These are phyloP conservation scores for Synaphobranchus kaupii DNA, from an alignment of 2,797 vertebrate species.

Conservation along the genomic window DNA sequence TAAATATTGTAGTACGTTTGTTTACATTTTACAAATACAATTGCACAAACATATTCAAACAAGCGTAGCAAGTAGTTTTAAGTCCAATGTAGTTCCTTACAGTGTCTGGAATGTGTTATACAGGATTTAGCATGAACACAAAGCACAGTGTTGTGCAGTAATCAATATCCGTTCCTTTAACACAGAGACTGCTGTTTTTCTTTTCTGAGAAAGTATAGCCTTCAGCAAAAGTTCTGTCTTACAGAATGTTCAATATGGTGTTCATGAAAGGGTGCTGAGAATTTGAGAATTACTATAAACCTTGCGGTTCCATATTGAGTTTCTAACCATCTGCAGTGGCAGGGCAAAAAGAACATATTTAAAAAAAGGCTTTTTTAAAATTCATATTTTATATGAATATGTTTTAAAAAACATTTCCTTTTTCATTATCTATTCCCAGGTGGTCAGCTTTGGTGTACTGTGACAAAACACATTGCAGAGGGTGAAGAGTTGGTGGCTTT, in stretches of 20 bases:
- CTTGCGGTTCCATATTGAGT: background rate
- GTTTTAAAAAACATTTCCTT: background rate
- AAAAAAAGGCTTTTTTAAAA: background rate
- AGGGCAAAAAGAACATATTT: background rate
- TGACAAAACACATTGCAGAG: slow-evolving; percentile 95
- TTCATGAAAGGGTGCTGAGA: background rate
- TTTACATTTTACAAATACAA: background rate
- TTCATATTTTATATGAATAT: background rate
- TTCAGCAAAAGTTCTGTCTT: background rate
- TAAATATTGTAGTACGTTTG: background rate
- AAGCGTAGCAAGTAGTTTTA: background rate
- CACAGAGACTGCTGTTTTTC: background rate
- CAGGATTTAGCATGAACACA: background rate
- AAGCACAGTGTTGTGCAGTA: background rate
- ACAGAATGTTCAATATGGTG: background rate
- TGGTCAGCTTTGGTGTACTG: slow-evolving; percentile 98
- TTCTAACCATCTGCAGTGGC: background rate
- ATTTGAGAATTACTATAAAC: background rate
- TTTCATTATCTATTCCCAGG: slow-evolving; percentile 67
- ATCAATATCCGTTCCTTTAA: background rate
- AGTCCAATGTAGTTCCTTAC: background rate
- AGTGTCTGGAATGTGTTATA: background rate
- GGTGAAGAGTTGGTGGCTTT: slow-evolving; percentile 98
- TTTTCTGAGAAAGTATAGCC: background rate
- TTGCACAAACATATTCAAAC: background rate